Conservation (phyloP, 1,140 invertebrate species). For the Sinella curviseta region DNA sequence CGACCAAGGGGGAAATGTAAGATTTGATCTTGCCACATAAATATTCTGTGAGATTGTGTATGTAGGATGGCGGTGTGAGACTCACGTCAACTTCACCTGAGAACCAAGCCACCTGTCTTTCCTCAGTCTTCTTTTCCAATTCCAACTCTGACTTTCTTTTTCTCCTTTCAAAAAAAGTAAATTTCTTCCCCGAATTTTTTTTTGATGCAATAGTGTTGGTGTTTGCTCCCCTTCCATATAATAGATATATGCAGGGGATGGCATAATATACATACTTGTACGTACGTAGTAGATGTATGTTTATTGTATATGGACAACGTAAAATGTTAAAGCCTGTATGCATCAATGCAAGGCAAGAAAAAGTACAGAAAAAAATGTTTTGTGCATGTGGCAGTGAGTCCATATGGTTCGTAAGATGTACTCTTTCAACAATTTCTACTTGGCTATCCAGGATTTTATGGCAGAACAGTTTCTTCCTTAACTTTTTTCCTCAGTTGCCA, state of each 20-base stretch:
- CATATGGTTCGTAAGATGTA: not conserved
- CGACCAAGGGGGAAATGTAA: constrained; percentile 19
- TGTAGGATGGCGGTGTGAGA: not conserved
- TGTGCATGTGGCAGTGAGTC: not conserved
- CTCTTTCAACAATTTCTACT: not conserved
- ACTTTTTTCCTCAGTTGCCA: not conserved
- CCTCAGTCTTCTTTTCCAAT: not conserved
- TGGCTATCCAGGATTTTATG: not conserved
- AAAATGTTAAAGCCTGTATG: too few species aligned
- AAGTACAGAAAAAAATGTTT: not conserved
- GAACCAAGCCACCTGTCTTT: constrained; percentile 18
- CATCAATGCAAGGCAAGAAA: too few species aligned
- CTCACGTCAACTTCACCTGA: constrained; percentile 19
- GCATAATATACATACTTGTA: not conserved
- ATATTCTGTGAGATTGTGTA: constrained; percentile 23
- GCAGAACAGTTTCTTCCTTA: not conserved
- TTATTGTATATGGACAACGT: too few species aligned
- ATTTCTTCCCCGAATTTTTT: not conserved
- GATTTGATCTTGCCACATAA: constrained; percentile 24
- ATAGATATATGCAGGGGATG: too few species aligned
- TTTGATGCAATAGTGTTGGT: not conserved
- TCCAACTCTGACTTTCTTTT: not conserved
- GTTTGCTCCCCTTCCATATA: too few species aligned
- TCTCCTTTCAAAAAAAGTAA: not conserved
- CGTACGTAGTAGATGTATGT: not conserved